A percentile compares a stretch with the other conserved stretches of the same genome.
phyloP scores from a whole-genome alignment of 2,797 vertebrate species.

The Hapalemur alaotrensis region DNA sequence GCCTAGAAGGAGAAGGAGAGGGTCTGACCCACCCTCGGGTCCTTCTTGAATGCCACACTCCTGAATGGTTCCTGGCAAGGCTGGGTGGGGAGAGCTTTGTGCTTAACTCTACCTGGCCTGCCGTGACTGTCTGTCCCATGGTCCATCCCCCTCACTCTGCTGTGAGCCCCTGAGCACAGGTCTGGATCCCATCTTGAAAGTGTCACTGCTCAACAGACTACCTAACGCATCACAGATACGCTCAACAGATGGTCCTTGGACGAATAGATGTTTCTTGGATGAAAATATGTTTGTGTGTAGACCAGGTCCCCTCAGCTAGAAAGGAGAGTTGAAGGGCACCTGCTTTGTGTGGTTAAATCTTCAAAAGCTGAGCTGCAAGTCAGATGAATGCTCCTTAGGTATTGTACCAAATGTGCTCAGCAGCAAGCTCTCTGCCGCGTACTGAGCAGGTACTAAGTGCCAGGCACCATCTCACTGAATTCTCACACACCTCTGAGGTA shows the following conservation, averaged over 20 bases:
- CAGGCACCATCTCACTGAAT: background rate
- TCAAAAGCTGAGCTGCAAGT: background rate
- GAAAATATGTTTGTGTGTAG: background rate
- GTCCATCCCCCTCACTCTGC: fast-evolving
- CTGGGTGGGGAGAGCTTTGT: background rate
- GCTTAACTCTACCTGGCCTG: background rate
- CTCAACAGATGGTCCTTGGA: background rate
- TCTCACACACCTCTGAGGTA: background rate
- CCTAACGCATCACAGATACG: background rate
- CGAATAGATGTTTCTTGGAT: background rate
- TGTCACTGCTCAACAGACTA: no score
- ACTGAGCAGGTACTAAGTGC: background rate
- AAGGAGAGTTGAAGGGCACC: background rate
- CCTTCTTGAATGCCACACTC: background rate
- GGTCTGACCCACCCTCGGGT: background rate
- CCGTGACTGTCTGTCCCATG: background rate
- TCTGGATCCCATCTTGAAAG: background rate
- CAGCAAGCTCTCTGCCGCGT: no score
- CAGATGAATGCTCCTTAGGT: background rate
- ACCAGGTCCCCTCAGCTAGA: background rate
- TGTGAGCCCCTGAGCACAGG: background rate
- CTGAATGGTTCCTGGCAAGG: background rate
- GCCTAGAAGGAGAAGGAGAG: background rate
- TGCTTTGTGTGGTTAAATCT: background rate
- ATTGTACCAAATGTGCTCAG: background rate